A percentile compares a stretch with the other conserved stretches of the same genome.
Evolutionary conservation across 2,113 vertebrate genomes (phyloP).

Genomic region (Chitala chitala): DNA sequence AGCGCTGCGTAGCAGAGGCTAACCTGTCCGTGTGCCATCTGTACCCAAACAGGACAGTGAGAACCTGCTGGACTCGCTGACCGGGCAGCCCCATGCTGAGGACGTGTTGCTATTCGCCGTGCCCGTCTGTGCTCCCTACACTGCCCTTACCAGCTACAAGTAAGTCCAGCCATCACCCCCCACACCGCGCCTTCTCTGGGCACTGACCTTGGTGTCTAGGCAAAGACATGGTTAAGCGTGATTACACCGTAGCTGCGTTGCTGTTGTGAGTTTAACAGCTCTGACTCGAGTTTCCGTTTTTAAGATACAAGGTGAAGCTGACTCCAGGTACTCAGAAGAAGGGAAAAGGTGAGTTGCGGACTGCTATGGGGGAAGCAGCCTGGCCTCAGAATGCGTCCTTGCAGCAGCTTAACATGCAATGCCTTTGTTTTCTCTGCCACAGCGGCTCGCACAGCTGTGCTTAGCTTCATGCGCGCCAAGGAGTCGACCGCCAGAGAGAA

Average conservation of each 20-base stretch:
- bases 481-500: constrained; percentile 81
- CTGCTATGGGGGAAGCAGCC: background rate
- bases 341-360: constrained; percentile 78
- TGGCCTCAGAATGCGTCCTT: background rate
- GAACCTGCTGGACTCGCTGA: constrained; percentile 79
- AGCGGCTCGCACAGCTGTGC: constrained; percentile 89
- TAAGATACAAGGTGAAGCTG: constrained; percentile 89
- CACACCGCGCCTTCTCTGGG: background rate
- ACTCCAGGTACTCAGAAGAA: constrained; percentile 95
- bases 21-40: too few relatives aligned
- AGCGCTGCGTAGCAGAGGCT: too few relatives aligned
- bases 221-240: background rate
- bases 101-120: constrained; percentile 86
- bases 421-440: constrained; percentile 27
- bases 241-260: background rate
- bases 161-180: constrained; percentile 55
- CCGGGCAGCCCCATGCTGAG: constrained; percentile 82
- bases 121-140: constrained; percentile 89
- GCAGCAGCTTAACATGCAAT: constrained; percentile 8
- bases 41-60: constrained; percentile 81
- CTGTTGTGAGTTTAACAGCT: too few relatives aligned
- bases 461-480: constrained; percentile 89
- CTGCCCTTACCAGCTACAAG: constrained; percentile 84
- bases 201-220: background rate
- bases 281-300: too few relatives aligned